A percentile compares a stretch with the other conserved stretches of the same genome.
Evolutionary conservation across 1,140 invertebrate genomes (phyloP).

Genomic region (Belonocnema kinseyi): DNA sequence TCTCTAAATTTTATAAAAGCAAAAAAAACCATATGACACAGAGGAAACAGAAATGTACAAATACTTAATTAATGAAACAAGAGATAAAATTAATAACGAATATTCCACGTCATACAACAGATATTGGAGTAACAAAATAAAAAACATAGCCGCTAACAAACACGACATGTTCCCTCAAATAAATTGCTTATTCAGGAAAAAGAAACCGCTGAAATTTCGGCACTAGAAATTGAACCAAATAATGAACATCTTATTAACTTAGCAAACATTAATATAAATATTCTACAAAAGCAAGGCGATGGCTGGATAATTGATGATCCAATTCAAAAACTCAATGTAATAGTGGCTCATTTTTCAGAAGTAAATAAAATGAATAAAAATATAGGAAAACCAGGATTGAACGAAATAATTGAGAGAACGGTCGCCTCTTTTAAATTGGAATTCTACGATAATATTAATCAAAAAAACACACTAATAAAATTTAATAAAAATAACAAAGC

Average conservation of each 20-base stretch:
- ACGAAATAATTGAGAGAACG: constrained; percentile 1
- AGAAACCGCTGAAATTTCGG: constrained; percentile 1
- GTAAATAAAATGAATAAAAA: constrained; percentile 25
- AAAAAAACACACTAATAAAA: background rate
- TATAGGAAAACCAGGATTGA: constrained; percentile 10
- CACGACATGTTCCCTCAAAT: constrained; percentile 42
- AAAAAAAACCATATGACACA: background rate
- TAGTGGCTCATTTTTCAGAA: constrained; percentile 31
- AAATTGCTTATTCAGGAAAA: constrained; percentile 41
- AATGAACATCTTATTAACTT: background rate
- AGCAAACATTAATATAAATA: background rate
- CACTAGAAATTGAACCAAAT: constrained; percentile 10
- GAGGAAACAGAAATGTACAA: background rate
- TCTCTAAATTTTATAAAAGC: constrained; percentile 28
- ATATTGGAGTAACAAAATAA: constrained; percentile 24
- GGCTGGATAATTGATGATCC: constrained; percentile 3
- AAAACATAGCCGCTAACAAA: constrained; percentile 33
- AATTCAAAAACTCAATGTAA: constrained; percentile 33
- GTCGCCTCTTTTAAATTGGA: constrained; percentile 4
- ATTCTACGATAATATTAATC: background rate
- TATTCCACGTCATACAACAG: constrained; percentile 20
- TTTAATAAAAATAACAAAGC: background rate
- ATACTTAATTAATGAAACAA: constrained; percentile 29
- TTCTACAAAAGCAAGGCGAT: background rate
- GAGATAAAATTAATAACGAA: constrained; percentile 24